Conservation (phyloP, 2,113 vertebrate genomes). For the Rattus norvegicus region DNA sequence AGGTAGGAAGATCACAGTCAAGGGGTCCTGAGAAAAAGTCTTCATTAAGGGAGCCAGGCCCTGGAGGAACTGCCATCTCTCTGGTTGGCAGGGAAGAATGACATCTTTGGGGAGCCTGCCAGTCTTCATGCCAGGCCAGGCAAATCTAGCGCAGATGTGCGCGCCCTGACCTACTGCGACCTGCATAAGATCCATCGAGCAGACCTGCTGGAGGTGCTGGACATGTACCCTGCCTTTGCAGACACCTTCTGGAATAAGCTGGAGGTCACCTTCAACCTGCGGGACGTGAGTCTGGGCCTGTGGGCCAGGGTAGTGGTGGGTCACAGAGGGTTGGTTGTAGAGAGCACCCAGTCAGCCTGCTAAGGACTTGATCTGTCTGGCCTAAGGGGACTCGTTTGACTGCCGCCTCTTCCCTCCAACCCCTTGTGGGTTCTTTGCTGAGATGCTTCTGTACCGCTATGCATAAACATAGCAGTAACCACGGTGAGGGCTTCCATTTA, state of each 20-base stretch:
- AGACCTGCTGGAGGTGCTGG: conserved; percentile 97
- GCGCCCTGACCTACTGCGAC: conserved; percentile 98
- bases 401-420: neutral
- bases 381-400: neutral
- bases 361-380: neutral
- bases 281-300: conserved; percentile 92
- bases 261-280: conserved; percentile 98
- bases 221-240: conserved; percentile 98
- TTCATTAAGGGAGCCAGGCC: conserved; percentile 12
- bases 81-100: conserved; percentile 92
- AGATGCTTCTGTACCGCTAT: neutral
- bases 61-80: neutral
- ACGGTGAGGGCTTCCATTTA: neutral
- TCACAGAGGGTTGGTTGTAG: neutral
- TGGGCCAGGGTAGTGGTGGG: conserved; percentile 9
- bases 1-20: neutral
- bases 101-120: conserved; percentile 97
- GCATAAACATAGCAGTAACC: neutral
- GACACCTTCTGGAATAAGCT: conserved; percentile 97
- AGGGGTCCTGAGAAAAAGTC: neutral
- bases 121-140: conserved; percentile 93
- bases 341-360: neutral
- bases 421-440: conserved; percentile 19
- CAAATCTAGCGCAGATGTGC: conserved; percentile 95
- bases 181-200: conserved; percentile 97